Percentiles rank a stretch among this genome's conserved stretches.
Evolutionary conservation across 2,797 vertebrate species (phyloP).

Genomic region (Strix occidentalis): DNA sequence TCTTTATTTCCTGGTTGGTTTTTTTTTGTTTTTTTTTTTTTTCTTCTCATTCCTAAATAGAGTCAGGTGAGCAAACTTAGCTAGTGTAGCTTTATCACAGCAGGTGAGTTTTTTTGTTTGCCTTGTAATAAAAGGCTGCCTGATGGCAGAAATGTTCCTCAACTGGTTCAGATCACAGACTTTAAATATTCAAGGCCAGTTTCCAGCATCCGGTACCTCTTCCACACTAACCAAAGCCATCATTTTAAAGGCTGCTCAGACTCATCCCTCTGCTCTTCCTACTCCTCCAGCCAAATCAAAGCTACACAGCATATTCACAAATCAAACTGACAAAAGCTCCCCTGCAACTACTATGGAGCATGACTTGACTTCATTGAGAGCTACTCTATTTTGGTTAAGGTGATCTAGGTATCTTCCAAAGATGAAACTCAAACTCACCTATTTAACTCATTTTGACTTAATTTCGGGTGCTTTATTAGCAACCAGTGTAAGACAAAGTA

Average conservation of each 20-base stretch:
- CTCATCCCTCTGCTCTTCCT: background rate
- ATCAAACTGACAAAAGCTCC: slow-evolving; percentile 14
- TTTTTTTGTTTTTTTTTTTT: rapidly evolving
- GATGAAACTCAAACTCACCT: slow-evolving; percentile 72
- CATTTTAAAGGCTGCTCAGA: background rate
- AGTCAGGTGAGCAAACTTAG: background rate
- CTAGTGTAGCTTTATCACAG: background rate
- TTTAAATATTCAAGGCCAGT: background rate
- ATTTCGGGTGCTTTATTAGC: slow-evolving; percentile 91
- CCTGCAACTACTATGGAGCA: background rate
- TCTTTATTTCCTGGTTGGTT: background rate
- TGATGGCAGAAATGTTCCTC: background rate
- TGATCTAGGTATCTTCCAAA: slow-evolving; percentile 40
- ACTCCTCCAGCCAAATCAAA: background rate
- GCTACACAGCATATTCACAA: background rate
- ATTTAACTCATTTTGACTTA: slow-evolving; percentile 81
- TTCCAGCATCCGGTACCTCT: background rate
- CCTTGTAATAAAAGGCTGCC: background rate
- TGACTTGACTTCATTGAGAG: slow-evolving; percentile 1
- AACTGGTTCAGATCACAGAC: background rate
- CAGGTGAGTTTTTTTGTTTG: background rate
- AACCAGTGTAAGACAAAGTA: slow-evolving; percentile 90
- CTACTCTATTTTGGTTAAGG: slow-evolving; percentile 38
- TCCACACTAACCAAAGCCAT: background rate
- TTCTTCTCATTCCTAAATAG: background rate